Evolutionary conservation across 1,140 invertebrate genomes (phyloP), one percentile per base, ranked within the genome.

Genomic region (Pteromalus puparum): DNA sequence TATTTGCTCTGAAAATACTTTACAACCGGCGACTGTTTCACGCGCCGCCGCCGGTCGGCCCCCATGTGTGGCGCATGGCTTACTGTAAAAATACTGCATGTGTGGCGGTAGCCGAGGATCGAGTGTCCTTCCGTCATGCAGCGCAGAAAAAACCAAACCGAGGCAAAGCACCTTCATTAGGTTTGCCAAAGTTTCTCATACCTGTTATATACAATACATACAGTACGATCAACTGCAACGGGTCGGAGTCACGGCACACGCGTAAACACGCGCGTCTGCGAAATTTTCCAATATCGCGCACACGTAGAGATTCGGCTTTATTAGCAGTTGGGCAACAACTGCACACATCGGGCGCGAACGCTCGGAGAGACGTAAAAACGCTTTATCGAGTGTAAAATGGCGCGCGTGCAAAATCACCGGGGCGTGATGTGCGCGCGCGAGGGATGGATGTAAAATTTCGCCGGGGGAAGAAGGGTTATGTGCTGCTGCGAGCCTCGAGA

Each of bases 1-100:
- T 90, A 89, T 89, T 89, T 87, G 79, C 81, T 87, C 87, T 85
- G 85, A 86, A 87, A 87, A 88, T 89, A 88, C 86, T 88, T 87
- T 87, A 86, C 34, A 85, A 61, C 72, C 85, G 77, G 65, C 82
- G 70, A 12, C 6, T 26, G 42, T 42, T 48, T 26, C 67, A 73
- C 10, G 84, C 70, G 75, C 82, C n/a, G n/a, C n/a, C 10, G 79
- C 42, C 65, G 77, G 28, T 48, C 18, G 46, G 42, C 80, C 18
- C 53, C 53, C 18, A n/a, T 18, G 21, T 61, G 53, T 76, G 73
- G 42, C 61, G 78, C 21, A 46, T 76, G 75, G 77, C 76, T 76
- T 82, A 53, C 75, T 77, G 82, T 87, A 83, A 76, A 79, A 42
- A 77, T 30, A 67, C 79, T n/a, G 38, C 70, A 76, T 38, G 80